A percentile compares a stretch with the other conserved stretches of the same genome.
These are phyloP conservation scores for Eucera pruinosa DNA, from an alignment of 2,888 invertebrate species.

Conservation along the genomic window DNA sequence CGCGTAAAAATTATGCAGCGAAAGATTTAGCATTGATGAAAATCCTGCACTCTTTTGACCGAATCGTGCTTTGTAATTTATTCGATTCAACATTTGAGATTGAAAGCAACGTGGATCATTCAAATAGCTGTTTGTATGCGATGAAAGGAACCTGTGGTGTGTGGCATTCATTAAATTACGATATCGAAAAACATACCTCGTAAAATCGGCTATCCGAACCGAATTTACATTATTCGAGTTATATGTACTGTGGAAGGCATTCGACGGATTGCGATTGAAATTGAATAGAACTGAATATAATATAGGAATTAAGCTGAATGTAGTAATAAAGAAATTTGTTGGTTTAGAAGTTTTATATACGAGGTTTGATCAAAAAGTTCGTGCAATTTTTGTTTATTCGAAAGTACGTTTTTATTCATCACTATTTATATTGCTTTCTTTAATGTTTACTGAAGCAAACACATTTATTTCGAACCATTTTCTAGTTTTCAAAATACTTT, in stretches of 20 bases:
- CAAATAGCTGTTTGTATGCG: slow-evolving; percentile 20
- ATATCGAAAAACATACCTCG: background rate
- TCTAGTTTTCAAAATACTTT: no score
- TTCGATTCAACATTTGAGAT: background rate
- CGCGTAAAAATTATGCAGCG: background rate
- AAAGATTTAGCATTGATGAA: background rate
- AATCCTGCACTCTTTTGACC: slow-evolving; percentile 13
- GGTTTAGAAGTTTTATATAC: no score
- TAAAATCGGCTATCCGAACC: slow-evolving; percentile 1
- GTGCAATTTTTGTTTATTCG: no score
- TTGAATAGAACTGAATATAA: background rate
- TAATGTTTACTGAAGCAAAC: no score
- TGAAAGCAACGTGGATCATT: slow-evolving; percentile 9
- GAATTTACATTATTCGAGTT: background rate
- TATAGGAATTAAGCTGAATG: no score
- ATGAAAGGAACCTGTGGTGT: background rate
- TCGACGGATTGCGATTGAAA: background rate
- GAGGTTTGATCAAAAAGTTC: no score
- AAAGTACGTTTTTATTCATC: no score
- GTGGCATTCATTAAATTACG: slow-evolving; percentile 17
- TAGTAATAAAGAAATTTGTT: no score
- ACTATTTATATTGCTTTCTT: no score
- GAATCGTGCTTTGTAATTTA: background rate
- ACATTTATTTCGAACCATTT: no score
- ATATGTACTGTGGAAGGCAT: background rate